A percentile compares a stretch with the other conserved stretches of the same genome.
These are phyloP conservation scores for Parauchenoglanis ngamensis DNA, from an alignment of 2,797 vertebrate genomes.

Conservation along the genomic window DNA sequence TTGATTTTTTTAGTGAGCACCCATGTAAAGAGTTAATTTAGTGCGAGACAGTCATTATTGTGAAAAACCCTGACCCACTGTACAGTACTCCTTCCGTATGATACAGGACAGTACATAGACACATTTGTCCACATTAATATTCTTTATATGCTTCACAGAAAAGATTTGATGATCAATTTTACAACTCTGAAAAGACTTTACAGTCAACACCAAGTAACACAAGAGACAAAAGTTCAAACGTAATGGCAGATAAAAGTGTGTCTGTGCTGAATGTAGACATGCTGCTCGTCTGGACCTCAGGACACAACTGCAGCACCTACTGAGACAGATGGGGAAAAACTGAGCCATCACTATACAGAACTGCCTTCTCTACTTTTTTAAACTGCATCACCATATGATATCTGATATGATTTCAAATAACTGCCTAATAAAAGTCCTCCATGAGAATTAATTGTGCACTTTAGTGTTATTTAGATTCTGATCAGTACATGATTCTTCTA, in stretches of 20 bases:
- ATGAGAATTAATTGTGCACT: not conserved
- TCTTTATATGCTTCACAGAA: not conserved
- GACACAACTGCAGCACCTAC: not conserved
- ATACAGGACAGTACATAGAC: not conserved
- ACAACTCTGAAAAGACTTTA: not conserved
- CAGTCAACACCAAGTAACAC: not conserved
- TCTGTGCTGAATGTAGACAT: not conserved
- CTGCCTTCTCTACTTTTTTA: not conserved
- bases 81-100: no score
- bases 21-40: no score
- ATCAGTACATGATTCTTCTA: not conserved
- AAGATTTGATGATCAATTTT: not conserved
- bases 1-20: no score
- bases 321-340: not conserved
- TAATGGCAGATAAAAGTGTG: not conserved
- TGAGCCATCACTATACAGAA: not conserved
- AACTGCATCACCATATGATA: no score
- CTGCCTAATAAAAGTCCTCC: no score
- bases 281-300: not conserved
- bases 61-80: no score
- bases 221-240: not conserved
- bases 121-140: not conserved
- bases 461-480: not conserved
- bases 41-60: no score
- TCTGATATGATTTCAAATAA: no score